phyloP scores from a whole-genome alignment of 2,113 vertebrate genomes.

The Propithecus coquereli region DNA sequence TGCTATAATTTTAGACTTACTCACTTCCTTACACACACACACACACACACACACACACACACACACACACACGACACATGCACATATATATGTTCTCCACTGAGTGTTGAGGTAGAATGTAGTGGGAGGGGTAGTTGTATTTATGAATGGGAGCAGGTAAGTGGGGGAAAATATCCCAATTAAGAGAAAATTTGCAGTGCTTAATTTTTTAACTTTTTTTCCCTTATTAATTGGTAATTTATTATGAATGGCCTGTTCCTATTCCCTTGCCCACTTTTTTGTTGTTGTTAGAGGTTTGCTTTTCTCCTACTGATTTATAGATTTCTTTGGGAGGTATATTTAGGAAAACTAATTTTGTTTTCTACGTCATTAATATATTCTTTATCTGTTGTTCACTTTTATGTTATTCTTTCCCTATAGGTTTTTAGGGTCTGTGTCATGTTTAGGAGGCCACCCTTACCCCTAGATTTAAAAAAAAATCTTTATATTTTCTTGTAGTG shows the following conservation, averaged over 20 bases:
- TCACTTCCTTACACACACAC: background rate
- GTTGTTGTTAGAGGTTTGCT: background rate
- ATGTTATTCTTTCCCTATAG: background rate
- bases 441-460: background rate
- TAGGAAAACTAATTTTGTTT: background rate
- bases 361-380: background rate
- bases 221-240: background rate
- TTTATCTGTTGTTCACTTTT: background rate
- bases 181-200: background rate
- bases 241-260: background rate
- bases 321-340: background rate
- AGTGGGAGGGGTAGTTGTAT: background rate
- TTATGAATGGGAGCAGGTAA: background rate
- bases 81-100: background rate
- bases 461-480: background rate
- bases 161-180: background rate
- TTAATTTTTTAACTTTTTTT: background rate
- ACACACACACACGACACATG: rapidly evolving
- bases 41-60: background rate
- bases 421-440: background rate
- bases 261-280: background rate
- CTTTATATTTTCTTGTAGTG: background rate
- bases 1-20: background rate
- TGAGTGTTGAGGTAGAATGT: background rate
- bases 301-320: background rate